Base-by-base conservation (phyloP, 2,797 vertebrate genomes). In the Brachyrhaphis roseni region DNA sequence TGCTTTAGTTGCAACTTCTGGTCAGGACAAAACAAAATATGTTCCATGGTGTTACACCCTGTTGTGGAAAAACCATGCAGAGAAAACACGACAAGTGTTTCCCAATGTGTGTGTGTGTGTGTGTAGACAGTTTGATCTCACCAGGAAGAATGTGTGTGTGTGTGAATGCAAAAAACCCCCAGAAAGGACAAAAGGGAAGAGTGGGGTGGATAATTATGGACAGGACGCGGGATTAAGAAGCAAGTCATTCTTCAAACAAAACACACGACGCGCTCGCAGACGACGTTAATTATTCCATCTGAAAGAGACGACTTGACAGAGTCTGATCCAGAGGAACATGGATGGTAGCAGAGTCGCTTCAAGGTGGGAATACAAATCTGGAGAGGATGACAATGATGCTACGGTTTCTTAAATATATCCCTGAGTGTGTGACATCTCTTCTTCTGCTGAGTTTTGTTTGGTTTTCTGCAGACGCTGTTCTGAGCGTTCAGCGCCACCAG, bases 211-310 rank as follows among this genome's bases (percentile, higher is more conserved):
- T 91, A 91, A 90, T 91, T 90, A 89, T 72, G 68, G 83, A 89
- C 84, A 91, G 82, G 88, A 90, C 89, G 75, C 75, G 73, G 87
- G 86, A 92, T 87, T 89, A 90, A 82, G 84, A 83, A 83, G 80
- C 84, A 89, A 92, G 86, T 90, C 83, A 87, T 84, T 51, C 26
- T 78, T 85, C 79, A 83, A 85, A 89, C 76, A 86, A 82, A 88
- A 73, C 7, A 78, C 73, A 87, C 46, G 64, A 87, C 43, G 68
- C 16, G 4, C 11, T 55, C 80, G 31, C 59, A 74, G 72, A 83
- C 68, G 51, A 86, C 74, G 78, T 83, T 72, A 87, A 84, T 89
- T 80, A 90, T 78, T 78, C 79, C 39, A 39, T 74, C 28, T 10
- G 45, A 84, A 87, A 55, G 75, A 79, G 78, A 62, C 1, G 5